Conservation (phyloP, 2,113 vertebrate genomes). For the Stigmatopora argus region DNA sequence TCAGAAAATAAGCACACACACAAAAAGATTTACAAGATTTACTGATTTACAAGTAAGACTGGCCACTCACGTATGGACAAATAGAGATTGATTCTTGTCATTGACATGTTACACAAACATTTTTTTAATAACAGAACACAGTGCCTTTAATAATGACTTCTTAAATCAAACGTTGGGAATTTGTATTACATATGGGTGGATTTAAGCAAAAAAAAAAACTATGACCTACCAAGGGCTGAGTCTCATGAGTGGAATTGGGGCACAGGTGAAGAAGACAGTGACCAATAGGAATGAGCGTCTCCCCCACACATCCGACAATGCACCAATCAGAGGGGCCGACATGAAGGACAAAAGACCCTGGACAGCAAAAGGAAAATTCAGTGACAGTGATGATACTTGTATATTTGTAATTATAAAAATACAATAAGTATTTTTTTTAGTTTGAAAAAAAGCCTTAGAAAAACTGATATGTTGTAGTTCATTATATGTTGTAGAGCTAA, state of each 20-base stretch:
- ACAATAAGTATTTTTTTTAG: too few species aligned
- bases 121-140: neutral
- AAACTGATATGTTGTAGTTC: neutral
- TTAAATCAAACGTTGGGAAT: neutral
- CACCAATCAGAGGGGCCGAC: conserved; percentile 85
- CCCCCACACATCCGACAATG: conserved; percentile 85
- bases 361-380: conserved; percentile 7
- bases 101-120: neutral
- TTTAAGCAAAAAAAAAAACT: neutral
- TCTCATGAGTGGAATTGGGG: conserved; percentile 85
- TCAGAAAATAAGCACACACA: too few species aligned
- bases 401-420: neutral
- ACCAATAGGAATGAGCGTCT: conserved; percentile 81
- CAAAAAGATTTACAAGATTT: neutral
- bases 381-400: neutral
- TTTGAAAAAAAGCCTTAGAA: neutral
- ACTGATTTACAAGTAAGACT: neutral
- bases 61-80: neutral
- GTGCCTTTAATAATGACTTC: neutral
- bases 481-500: neutral
- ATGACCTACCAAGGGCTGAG: conserved; percentile 82
- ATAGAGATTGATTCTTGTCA: neutral
- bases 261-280: conserved; percentile 87
- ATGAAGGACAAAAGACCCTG: conserved; percentile 89
- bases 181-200: neutral